Evolutionary conservation across 2,888 invertebrate species (phyloP), one percentile per base, ranked within the genome.

Genomic region (Argynnis bischoffii): DNA sequence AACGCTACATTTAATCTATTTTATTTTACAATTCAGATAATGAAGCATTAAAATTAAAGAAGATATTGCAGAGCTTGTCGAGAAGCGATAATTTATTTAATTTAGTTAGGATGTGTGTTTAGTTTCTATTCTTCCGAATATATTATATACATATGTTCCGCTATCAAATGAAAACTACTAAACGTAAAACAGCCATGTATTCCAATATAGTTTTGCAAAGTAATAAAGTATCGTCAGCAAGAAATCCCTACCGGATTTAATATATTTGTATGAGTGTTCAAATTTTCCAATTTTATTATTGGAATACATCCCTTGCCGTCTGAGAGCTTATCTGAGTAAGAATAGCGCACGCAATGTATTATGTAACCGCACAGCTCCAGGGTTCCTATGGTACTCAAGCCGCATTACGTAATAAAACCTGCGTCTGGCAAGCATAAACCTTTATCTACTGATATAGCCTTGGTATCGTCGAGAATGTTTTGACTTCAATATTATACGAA

Each of bases 301-400:
- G 74, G 83, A 83, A 82, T 81, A 72, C 65, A 82, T 83, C 77
- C 74, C 76, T 76, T 78, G 82, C 77, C 77, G 79, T 81, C 80
- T 73, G 75, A 76, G 74, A 77, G 82, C 82, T 85, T 86, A 84
- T 84, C 83, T 71, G 65, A 41, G 67, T 60, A 59, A 72, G 78
- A 68, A 63, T 79, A 78, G 75, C 77, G 78, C 85, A 88, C 87
- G 86, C 88, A 86, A 85, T 74, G 77, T 81, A 78, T 84, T 84
- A 80, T 79, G 79, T 76, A 78, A 75, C 74, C 70, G 67, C 74
- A 66, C 56, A 71, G 69, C 56, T 79, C 81, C 80, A 81, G 81
- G 83, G 79, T 79, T 74, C 73, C 73, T 70, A 41, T 48, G 74
- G 76, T 74, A 72, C 75, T 69, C 73, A 68, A 72, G 71, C 75